Evolutionary conservation across 2,888 invertebrate species (phyloP).

Genomic region (Carcina quercana): DNA sequence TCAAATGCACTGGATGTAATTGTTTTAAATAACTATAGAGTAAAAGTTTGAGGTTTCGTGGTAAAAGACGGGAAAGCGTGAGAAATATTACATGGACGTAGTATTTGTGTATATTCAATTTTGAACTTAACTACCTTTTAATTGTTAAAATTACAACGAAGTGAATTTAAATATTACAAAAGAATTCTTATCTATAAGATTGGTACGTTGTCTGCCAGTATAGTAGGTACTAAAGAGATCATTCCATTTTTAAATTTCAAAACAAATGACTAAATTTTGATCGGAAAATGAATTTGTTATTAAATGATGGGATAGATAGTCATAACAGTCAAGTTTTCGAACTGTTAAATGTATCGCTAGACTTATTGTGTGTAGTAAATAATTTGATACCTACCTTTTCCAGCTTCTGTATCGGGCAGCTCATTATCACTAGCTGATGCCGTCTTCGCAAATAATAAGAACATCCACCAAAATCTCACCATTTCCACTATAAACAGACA

Average conservation of each 20-base stretch:
- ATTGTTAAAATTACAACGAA: too few species aligned
- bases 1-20: conserved; percentile 10
- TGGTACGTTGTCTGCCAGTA: too few species aligned
- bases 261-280: too few species aligned
- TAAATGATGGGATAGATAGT: too few species aligned
- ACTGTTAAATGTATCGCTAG: neutral
- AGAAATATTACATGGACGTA: conserved; percentile 14
- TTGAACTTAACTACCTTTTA: too few species aligned
- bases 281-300: too few species aligned
- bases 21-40: conserved; percentile 9
- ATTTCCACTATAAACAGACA: conserved; percentile 55
- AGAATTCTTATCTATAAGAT: too few species aligned
- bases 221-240: too few species aligned
- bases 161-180: too few species aligned
- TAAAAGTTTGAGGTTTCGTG: neutral
- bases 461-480: conserved; percentile 71
- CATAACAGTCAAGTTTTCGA: neutral
- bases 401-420: conserved; percentile 41
- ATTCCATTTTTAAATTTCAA: too few species aligned
- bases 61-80: conserved; percentile 22
- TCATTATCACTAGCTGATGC: conserved; percentile 62
- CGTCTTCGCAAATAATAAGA: conserved; percentile 62
- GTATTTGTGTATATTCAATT: too few species aligned
- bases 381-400: conserved; percentile 44
- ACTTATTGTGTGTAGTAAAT: too few species aligned